These are phyloP conservation scores for Chromobotia macracanthus DNA, from an alignment of 2,797 vertebrate species.

Conservation along the genomic window DNA sequence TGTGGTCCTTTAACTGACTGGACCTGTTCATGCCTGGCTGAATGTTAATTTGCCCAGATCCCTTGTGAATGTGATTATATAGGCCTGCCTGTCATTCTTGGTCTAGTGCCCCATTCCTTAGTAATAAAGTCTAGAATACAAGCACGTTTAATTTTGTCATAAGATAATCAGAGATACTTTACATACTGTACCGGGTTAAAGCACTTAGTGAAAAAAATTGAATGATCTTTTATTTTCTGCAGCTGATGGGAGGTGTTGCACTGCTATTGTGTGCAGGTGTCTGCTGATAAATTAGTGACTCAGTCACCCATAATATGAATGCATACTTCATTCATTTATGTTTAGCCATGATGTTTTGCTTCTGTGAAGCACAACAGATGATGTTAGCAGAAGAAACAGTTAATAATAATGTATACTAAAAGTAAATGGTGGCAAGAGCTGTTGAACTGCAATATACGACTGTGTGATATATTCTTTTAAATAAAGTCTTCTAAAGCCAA, in stretches of 20 bases:
- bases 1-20: conserved; percentile 26
- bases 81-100: background rate
- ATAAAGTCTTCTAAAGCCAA: too few species aligned
- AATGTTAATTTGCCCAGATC: conserved; percentile 36
- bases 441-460: too few species aligned
- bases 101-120: background rate
- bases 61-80: conserved; percentile 42
- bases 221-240: background rate
- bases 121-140: background rate
- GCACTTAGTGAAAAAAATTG: background rate
- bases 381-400: too few species aligned
- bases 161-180: background rate
- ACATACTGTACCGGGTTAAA: background rate
- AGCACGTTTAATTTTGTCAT: too few species aligned
- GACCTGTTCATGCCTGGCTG: conserved; percentile 37
- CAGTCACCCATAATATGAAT: too few species aligned
- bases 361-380: too few species aligned
- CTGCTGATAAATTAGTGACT: background rate
- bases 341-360: too few species aligned
- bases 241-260: background rate
- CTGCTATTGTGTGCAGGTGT: background rate
- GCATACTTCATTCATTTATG: too few species aligned
- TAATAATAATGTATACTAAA: too few species aligned
- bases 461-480: too few species aligned
- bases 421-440: too few species aligned